A percentile compares a stretch with the other conserved stretches of the same genome.
These are phyloP conservation scores for Lucilia sericata DNA, from an alignment of 1,140 invertebrate species.

Conservation along the genomic window DNA sequence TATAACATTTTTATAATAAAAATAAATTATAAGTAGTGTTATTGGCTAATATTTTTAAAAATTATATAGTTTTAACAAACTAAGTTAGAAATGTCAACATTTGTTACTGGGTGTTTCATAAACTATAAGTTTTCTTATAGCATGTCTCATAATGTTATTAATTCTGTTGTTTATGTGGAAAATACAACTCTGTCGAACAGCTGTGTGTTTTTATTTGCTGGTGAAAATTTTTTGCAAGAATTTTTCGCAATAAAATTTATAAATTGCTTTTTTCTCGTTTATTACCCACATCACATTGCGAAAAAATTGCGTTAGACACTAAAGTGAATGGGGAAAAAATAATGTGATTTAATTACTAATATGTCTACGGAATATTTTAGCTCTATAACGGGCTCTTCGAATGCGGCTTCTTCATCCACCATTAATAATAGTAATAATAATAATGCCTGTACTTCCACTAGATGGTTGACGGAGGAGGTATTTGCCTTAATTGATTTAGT, in stretches of 20 bases:
- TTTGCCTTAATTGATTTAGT: conserved; percentile 65
- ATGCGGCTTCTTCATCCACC: conserved; percentile 4
- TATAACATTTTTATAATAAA: not conserved
- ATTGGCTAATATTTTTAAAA: too few relatives aligned
- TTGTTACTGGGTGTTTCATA: not conserved
- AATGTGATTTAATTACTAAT: not conserved
- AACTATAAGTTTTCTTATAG: not conserved
- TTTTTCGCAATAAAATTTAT: conserved; percentile 33
- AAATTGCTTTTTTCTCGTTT: not conserved
- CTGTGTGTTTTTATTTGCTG: conserved; percentile 1
- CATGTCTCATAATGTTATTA: not conserved
- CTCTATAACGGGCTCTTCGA: conserved; percentile 38
- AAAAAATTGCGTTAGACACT: not conserved
- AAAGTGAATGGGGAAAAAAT: not conserved
- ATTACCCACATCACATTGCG: not conserved
- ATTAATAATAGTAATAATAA: not conserved
- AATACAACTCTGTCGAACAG: not conserved
- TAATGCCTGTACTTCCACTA: conserved; percentile 51
- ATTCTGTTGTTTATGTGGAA: not conserved
- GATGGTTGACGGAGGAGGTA: conserved; percentile 65
- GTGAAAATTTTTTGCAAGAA: conserved; percentile 22
- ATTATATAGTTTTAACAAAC: not conserved
- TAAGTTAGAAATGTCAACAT: not conserved
- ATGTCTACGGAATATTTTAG: conserved; percentile 46
- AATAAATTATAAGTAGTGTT: too few relatives aligned